Percentiles rank a stretch among this genome's conserved stretches.
These are phyloP conservation scores for Germaria angustata DNA, from an alignment of 2,888 invertebrate species.

Conservation along the genomic window DNA sequence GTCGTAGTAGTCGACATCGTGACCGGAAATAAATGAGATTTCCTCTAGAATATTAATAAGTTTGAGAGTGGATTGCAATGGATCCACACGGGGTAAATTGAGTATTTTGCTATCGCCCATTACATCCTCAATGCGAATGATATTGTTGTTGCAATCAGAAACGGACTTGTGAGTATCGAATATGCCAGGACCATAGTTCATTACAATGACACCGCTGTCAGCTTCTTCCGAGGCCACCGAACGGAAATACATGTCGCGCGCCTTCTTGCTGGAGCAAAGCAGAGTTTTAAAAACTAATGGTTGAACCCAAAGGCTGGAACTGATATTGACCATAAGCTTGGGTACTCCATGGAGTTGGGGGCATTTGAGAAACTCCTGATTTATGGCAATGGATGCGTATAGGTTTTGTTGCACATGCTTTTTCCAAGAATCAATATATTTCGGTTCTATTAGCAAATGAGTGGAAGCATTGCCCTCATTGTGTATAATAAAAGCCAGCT, in stretches of 20 bases:
- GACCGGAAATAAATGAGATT: slow-evolving; percentile 76
- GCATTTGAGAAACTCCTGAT: slow-evolving; percentile 73
- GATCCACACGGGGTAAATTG: slow-evolving; percentile 70
- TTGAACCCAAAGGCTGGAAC: slow-evolving; percentile 73
- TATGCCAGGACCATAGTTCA: slow-evolving; percentile 76
- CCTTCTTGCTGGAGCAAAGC: slow-evolving; percentile 75
- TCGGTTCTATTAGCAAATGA: slow-evolving; percentile 73
- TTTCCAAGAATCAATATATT: slow-evolving; percentile 71
- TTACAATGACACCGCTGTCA: slow-evolving; percentile 70
- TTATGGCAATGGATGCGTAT: slow-evolving; percentile 73
- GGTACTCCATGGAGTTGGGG: slow-evolving; percentile 62
- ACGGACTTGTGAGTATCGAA: slow-evolving; percentile 71
- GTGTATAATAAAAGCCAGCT: slow-evolving; percentile 74
- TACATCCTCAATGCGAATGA: slow-evolving; percentile 69
- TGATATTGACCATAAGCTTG: slow-evolving; percentile 75
- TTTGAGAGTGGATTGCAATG: slow-evolving; percentile 73
- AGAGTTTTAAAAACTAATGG: slow-evolving; percentile 73
- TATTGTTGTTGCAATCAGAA: slow-evolving; percentile 74
- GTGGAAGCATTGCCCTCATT: slow-evolving; percentile 75
- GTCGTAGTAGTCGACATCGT: slow-evolving; percentile 78
- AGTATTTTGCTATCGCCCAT: slow-evolving; percentile 62
- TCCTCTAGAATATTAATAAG: slow-evolving; percentile 76
- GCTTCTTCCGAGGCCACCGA: slow-evolving; percentile 76
- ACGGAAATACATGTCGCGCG: slow-evolving; percentile 78
- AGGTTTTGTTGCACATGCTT: slow-evolving; percentile 73